Conservation (phyloP, 2,888 invertebrate genomes). For the Caenorhabditis virilis region DNA sequence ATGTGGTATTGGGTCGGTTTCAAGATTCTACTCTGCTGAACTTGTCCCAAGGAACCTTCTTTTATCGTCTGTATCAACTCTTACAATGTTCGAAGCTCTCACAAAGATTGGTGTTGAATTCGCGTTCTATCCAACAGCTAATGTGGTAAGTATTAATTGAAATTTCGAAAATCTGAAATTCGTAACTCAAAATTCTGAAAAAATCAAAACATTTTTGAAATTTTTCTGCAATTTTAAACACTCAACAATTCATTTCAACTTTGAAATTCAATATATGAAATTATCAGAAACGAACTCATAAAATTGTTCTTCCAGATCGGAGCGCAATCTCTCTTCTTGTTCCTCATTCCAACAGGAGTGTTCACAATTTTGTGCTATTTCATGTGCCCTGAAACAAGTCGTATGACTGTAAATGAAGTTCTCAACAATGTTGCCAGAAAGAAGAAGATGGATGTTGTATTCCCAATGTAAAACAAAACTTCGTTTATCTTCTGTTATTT, state of each 20-base stretch:
- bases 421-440: conserved; percentile 39
- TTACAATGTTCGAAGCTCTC: conserved; percentile 48
- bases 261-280: too few species aligned
- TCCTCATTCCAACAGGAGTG: conserved; percentile 44
- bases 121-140: conserved; percentile 52
- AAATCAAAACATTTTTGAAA: too few species aligned
- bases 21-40: conserved; percentile 52
- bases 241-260: not conserved
- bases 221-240: not conserved
- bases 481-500: too few species aligned
- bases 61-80: conserved; percentile 38
- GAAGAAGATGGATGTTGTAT: conserved; percentile 39
- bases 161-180: not conserved
- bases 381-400: conserved; percentile 49
- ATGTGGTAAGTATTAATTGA: conserved; percentile 32
- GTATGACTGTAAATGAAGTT: conserved; percentile 49
- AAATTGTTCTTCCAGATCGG: conserved; percentile 43
- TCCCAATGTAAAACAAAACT: conserved; percentile 39
- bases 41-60: conserved; percentile 48
- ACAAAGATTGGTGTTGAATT: conserved; percentile 53
- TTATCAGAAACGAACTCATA: too few species aligned
- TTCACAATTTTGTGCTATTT: conserved; percentile 45
- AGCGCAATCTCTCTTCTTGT: conserved; percentile 44
- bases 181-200: too few species aligned
- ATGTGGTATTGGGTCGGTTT: conserved; percentile 48